Evolutionary conservation across 2,888 invertebrate species (phyloP), one percentile per base, ranked within the genome.

Genomic region (Muschampia plurimacula): DNA sequence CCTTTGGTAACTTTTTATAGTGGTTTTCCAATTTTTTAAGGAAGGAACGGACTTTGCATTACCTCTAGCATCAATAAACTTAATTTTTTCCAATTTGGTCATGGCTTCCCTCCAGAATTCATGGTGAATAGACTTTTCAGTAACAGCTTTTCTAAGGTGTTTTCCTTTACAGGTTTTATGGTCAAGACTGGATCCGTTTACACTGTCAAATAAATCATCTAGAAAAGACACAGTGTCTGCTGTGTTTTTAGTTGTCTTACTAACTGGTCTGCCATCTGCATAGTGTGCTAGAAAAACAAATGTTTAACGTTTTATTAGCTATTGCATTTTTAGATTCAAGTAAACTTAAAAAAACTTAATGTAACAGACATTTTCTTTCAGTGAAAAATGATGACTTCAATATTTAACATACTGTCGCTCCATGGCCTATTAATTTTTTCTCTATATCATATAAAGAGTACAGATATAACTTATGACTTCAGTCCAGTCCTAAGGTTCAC

Each of bases 131-230:
- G 32, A 32, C 0, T 28, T 59, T 59, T 32, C 32, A 8, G 32
- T 32, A 32, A 1, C 59, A 32, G 59, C 32, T 13, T 59, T 59
- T 59, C 7, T 59, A 4, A 28, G 12, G 10, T 7, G 32, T 32
- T 59, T 59, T 13, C 32, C 28, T 59, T 59, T 59, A 15, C 52
- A 55, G 2, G 52, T 8, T 55, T 55, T 55, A 15, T 55, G 22
- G 9, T 55, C 22, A 15, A 55, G 2, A 22, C 6, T 13, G 4
- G 59, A 32, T 13, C 59, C 59, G 32, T 59, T 59, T 10, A 32
- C 59, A 13, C 59, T 59, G 13, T 59, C 59, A 59, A 59, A 59
- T 7, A 59, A 32, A 59, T 59, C 59, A 32, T 32, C 59, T 22
- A 59, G 2, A 13, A 59, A 59, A 12, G 28, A 57, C 10, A 22